Evolutionary conservation across 2,797 vertebrate species (phyloP).

Genomic region (Aplochiton taeniatus): DNA sequence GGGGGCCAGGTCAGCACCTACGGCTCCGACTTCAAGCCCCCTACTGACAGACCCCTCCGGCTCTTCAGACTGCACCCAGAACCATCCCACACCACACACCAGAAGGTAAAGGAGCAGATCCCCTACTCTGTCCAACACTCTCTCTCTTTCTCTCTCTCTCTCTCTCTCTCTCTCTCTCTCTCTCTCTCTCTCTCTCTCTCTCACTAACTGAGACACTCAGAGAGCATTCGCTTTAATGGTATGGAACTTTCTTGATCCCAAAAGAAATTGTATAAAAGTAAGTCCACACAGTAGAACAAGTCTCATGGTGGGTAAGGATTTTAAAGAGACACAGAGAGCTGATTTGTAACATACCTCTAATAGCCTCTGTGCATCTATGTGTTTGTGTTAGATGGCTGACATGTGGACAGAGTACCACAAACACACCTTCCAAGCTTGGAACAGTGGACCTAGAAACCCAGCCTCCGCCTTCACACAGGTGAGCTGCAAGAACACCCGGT

Average conservation of each 20-base stretch:
- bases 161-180: constrained; percentile 1
- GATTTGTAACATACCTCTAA: too few species aligned
- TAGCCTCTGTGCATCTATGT: too few species aligned
- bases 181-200: neutral
- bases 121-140: neutral
- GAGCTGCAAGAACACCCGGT: too few species aligned
- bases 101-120: neutral
- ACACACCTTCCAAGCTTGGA: neutral
- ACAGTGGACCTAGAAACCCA: neutral
- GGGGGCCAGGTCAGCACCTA: neutral
- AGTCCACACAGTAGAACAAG: too few species aligned
- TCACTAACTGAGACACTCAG: too few species aligned
- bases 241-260: too few species aligned
- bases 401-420: constrained; percentile 4
- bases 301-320: too few species aligned
- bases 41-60: neutral
- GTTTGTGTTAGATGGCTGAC: constrained; percentile 2
- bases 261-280: too few species aligned
- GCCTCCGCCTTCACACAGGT: neutral
- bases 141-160: neutral
- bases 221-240: too few species aligned
- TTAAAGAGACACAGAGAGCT: too few species aligned
- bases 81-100: neutral
- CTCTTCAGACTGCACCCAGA: constrained; percentile 3
- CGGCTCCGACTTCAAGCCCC: neutral